phyloP scores from a whole-genome alignment of 2,888 invertebrate species.

The Ceriagrion tenellum region DNA sequence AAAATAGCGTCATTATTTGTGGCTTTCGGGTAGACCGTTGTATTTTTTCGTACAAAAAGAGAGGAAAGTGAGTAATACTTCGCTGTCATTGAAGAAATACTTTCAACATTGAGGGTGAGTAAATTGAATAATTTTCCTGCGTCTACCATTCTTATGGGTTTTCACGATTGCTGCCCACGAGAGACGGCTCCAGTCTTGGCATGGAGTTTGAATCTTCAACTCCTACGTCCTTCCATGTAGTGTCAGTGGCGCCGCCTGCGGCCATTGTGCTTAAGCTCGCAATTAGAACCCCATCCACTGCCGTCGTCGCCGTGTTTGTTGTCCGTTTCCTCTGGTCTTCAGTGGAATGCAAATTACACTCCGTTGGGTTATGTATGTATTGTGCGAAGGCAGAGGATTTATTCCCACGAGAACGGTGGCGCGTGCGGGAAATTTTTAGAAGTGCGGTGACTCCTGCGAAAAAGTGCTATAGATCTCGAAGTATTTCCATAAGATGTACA shows the following conservation, averaged over 20 bases:
- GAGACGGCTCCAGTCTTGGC: not conserved
- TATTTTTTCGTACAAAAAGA: too few species aligned
- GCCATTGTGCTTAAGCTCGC: not conserved
- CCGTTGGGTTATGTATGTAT: not conserved
- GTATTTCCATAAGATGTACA: too few species aligned
- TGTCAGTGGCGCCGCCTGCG: not conserved
- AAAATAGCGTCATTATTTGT: too few species aligned
- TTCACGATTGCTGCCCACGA: too few species aligned
- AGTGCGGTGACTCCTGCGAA: not conserved
- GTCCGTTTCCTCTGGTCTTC: not conserved
- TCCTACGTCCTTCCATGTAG: not conserved
- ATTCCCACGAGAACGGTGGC: not conserved
- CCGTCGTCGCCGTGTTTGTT: not conserved
- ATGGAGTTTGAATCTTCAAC: not conserved
- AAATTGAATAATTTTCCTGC: too few species aligned
- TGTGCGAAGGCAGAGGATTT: not conserved
- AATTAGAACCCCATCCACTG: not conserved
- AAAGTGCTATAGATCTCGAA: not conserved
- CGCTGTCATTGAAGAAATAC: too few species aligned
- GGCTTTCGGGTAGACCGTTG: too few species aligned
- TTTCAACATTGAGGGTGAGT: too few species aligned
- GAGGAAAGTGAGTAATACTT: too few species aligned
- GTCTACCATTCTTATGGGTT: too few species aligned
- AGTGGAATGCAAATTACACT: conserved; percentile 13
- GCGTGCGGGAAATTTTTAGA: not conserved